Base-by-base conservation (phyloP, 2,797 vertebrate species). In the Enteromius mattozi region DNA sequence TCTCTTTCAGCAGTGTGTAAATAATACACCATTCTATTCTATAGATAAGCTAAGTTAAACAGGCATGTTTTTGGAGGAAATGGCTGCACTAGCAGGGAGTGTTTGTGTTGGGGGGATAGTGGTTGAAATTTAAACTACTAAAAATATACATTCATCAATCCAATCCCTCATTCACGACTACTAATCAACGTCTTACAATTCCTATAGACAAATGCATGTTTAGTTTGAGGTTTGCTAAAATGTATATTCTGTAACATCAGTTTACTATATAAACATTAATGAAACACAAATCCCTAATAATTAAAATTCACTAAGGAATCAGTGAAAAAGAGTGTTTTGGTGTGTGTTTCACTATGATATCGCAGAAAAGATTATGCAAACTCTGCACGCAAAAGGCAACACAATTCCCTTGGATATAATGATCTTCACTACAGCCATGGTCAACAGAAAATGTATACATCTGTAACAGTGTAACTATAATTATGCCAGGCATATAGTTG, bases 1-100 rank as follows among this genome's bases (percentile, higher is more conserved):
- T 94, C 93, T 93, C 92, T 94, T 92, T 91, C n/a, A 30, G 4
- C 37, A 80, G 90, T 88, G 87, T 79, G 90, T 91, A 93, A 95
- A 95, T 93, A 94, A 85, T 85, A 79, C 89, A 86, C 87, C 87
- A 87, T 88, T 86, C 92, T 92, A 91, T 86, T 89, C 92, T 27
- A 30, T 74, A 82, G 87, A 88, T 83, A 86, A 83, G 75, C 84
- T 82, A 21, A 70, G 42, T 63, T 65, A 77, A 82, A 84, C 78
- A 80, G 68, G 66, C 35, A 66, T 82, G 56, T 75, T 72, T 86
- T 74, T 24, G 21, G 78, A 84, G 69, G 71, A 70, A 59, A 47
- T 78, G 45, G 86, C 76, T 74, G 37, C 51, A 83, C 37, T 65
- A 51, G 78, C 77, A 37, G 71, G 54, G 47, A 61, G 77, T 74